Conservation (phyloP, 2,113 vertebrate genomes). For the Siniperca chuatsi region DNA sequence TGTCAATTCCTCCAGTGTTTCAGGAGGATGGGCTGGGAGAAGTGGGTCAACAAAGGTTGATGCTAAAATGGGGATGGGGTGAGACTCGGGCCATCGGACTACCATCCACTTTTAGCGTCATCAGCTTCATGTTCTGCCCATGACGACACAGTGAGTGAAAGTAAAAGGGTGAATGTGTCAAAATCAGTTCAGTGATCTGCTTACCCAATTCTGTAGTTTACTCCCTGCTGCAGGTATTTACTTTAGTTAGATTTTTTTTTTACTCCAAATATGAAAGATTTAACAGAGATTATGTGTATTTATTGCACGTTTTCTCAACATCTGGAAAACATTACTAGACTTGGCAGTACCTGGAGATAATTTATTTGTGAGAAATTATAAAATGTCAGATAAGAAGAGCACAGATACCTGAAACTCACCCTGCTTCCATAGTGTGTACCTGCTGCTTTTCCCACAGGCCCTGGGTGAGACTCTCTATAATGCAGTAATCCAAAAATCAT, state of each 20-base stretch:
- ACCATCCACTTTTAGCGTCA: slow-evolving; percentile 38
- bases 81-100: slow-evolving; percentile 71
- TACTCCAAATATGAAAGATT: background rate
- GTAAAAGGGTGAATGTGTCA: slow-evolving; percentile 62
- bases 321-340: slow-evolving; percentile 18
- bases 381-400: slow-evolving; percentile 32
- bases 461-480: slow-evolving; percentile 76
- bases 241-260: background rate
- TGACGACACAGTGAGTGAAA: slow-evolving; percentile 53
- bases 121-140: slow-evolving; percentile 35
- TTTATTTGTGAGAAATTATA: slow-evolving; percentile 9
- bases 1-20: slow-evolving; percentile 76
- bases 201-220: slow-evolving; percentile 17
- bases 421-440: slow-evolving; percentile 50
- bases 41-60: slow-evolving; percentile 82
- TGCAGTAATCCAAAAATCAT: slow-evolving; percentile 84
- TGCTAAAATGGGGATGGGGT: slow-evolving; percentile 75
- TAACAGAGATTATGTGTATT: background rate
- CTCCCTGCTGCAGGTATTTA: background rate
- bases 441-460: slow-evolving; percentile 60
- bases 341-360: background rate
- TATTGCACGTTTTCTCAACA: background rate
- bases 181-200: slow-evolving; percentile 53
- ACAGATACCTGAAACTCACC: slow-evolving; percentile 19
- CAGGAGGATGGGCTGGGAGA: slow-evolving; percentile 71